These are phyloP conservation scores for Oikopleura dioica DNA, from an alignment of 23 tunicate species.

Conservation along the genomic window DNA sequence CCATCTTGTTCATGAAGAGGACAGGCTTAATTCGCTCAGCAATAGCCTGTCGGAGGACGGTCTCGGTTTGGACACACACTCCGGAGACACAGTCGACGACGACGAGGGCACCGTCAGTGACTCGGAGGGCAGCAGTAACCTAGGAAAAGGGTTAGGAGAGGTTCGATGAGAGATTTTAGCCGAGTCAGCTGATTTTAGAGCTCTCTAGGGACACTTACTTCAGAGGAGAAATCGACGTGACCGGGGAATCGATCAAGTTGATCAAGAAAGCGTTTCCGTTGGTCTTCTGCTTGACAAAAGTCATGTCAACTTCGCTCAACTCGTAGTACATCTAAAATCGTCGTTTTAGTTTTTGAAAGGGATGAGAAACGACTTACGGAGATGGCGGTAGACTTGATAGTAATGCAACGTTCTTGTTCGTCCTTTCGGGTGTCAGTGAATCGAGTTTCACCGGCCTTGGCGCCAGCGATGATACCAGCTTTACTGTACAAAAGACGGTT, in stretches of 20 bases:
- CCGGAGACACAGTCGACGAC: constrained; percentile 95
- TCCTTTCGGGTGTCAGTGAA: constrained; percentile 91
- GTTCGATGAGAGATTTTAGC: no score
- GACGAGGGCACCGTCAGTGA: constrained; percentile 89
- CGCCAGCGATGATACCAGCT: constrained; percentile 88
- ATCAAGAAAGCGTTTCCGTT: constrained; percentile 71
- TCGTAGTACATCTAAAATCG: constrained; percentile 36
- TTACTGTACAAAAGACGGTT: no score
- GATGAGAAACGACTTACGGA: constrained; percentile 26
- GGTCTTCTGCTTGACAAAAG: constrained; percentile 38
- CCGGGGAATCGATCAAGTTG: constrained; percentile 86
- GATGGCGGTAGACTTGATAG: constrained; percentile 90
- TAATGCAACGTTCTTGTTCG: constrained; percentile 89
- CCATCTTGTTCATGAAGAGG: constrained; percentile 98
- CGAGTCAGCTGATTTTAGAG: no score
- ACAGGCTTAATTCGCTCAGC: constrained; percentile 77
- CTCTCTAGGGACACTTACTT: no score
- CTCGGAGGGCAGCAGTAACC: constrained; percentile 96
- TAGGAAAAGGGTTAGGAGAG: no score
- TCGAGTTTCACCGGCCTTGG: constrained; percentile 92
- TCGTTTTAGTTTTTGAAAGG: not conserved
- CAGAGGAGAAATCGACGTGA: constrained; percentile 93
- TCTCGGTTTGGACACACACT: constrained; percentile 92
- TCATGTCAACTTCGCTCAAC: constrained; percentile 35
- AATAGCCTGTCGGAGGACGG: constrained; percentile 87